A percentile compares a stretch with the other conserved stretches of the same genome.
phyloP scores from a whole-genome alignment of 2,888 invertebrate species.

The Rotaria magnacalcarata region DNA sequence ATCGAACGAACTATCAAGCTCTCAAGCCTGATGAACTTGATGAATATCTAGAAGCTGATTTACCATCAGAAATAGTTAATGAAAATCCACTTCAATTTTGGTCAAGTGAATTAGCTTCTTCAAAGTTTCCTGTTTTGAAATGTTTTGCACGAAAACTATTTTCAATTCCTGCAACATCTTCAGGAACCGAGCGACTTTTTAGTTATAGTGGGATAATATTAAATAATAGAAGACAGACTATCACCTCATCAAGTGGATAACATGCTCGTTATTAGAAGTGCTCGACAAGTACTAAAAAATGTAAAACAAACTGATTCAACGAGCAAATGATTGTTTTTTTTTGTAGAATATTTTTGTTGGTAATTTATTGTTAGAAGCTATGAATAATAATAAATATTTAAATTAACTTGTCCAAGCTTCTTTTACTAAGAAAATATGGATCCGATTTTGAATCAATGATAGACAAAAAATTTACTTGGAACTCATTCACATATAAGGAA shows the following conservation, averaged over 20 bases:
- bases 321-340: neutral
- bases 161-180: neutral
- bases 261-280: slow-evolving; percentile 22
- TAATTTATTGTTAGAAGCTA: too few species aligned
- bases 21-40: slow-evolving; percentile 6
- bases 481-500: too few species aligned
- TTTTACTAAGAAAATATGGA: too few species aligned
- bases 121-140: neutral
- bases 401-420: too few species aligned
- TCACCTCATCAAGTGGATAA: neutral
- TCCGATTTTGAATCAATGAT: too few species aligned
- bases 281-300: neutral
- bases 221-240: neutral
- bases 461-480: too few species aligned
- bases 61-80: neutral
- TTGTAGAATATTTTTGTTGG: too few species aligned
- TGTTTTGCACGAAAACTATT: neutral
- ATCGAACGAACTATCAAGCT: neutral
- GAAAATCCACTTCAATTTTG: slow-evolving; percentile 24
- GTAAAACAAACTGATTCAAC: neutral
- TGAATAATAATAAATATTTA: too few species aligned
- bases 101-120: neutral
- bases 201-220: slow-evolving; percentile 23
- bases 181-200: slow-evolving; percentile 1
- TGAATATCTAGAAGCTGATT: neutral